phyloP scores from a whole-genome alignment of 2,797 vertebrate species.

The Alca torda region DNA sequence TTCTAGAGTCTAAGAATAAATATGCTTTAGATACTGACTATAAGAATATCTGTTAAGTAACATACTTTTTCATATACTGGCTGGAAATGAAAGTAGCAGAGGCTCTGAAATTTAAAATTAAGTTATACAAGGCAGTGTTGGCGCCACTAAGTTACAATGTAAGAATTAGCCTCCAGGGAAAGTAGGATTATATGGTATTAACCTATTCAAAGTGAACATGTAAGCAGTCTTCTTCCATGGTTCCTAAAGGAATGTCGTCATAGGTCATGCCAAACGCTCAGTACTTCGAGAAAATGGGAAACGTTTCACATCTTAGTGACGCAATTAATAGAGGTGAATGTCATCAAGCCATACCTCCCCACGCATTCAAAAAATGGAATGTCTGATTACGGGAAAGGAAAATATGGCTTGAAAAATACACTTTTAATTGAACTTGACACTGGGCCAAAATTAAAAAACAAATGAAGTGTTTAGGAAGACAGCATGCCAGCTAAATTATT shows the following conservation, averaged over 20 bases:
- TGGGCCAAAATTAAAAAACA: neutral
- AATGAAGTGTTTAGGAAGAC: neutral
- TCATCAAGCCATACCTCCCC: slow-evolving; percentile 20
- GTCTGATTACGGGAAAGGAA: neutral
- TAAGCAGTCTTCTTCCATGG: slow-evolving; percentile 26
- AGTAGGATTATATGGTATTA: slow-evolving; percentile 64
- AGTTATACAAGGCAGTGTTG: slow-evolving; percentile 60
- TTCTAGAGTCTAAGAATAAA: neutral
- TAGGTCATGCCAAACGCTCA: slow-evolving; percentile 32
- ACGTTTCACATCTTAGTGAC: slow-evolving; percentile 42
- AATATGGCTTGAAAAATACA: neutral
- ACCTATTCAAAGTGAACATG: slow-evolving; percentile 67
- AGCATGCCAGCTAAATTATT: neutral
- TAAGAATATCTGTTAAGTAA: neutral
- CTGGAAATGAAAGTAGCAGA: slow-evolving; percentile 54
- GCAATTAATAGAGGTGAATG: slow-evolving; percentile 37
- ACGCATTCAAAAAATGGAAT: slow-evolving; percentile 17
- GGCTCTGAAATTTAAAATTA: slow-evolving; percentile 62
- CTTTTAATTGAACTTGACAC: slow-evolving; percentile 22
- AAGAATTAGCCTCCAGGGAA: slow-evolving; percentile 54
- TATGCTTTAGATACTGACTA: neutral
- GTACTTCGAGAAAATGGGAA: slow-evolving; percentile 59
- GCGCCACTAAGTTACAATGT: slow-evolving; percentile 31
- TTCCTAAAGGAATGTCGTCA: slow-evolving; percentile 51
- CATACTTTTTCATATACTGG: slow-evolving; percentile 16